Evolutionary conservation across 2,113 vertebrate genomes (phyloP).

Genomic region (Oreocharis arfaki): DNA sequence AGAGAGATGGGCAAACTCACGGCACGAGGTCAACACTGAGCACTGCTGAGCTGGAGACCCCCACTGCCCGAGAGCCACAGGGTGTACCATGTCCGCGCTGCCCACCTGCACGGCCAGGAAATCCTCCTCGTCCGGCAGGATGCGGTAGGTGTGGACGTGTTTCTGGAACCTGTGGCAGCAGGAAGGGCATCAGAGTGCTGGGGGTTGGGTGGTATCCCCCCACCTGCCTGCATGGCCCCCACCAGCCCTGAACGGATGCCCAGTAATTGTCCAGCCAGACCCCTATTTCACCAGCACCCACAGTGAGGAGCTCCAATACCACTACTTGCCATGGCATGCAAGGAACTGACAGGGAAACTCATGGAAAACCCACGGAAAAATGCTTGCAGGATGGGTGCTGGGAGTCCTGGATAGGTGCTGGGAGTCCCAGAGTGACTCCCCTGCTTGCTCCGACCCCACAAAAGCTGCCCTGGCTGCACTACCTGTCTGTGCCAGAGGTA

Average conservation of each 20-base stretch:
- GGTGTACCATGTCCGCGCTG: background rate
- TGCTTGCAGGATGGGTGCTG: background rate
- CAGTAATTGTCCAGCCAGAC: background rate
- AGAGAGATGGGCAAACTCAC: background rate
- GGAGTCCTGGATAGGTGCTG: background rate
- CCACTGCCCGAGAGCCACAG: background rate
- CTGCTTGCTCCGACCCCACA: background rate
- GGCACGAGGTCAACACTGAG: background rate
- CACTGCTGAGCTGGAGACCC: background rate
- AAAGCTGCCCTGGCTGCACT: rapidly evolving
- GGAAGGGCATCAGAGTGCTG: background rate
- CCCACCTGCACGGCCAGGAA: slow-evolving; percentile 94
- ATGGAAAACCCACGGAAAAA: rapidly evolving
- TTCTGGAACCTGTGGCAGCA: slow-evolving; percentile 85
- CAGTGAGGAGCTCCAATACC: background rate
- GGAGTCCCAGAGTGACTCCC: background rate
- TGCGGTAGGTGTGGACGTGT: slow-evolving; percentile 94
- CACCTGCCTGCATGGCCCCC: background rate
- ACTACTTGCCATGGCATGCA: background rate
- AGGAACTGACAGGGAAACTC: background rate
- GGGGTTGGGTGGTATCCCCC: background rate
- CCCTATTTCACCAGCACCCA: background rate
- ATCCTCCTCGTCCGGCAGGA: slow-evolving; percentile 92
- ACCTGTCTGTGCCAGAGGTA: background rate
- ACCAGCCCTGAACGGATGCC: rapidly evolving